Conservation (phyloP, 2,888 invertebrate species). For the Leptopilina drosophilae region DNA sequence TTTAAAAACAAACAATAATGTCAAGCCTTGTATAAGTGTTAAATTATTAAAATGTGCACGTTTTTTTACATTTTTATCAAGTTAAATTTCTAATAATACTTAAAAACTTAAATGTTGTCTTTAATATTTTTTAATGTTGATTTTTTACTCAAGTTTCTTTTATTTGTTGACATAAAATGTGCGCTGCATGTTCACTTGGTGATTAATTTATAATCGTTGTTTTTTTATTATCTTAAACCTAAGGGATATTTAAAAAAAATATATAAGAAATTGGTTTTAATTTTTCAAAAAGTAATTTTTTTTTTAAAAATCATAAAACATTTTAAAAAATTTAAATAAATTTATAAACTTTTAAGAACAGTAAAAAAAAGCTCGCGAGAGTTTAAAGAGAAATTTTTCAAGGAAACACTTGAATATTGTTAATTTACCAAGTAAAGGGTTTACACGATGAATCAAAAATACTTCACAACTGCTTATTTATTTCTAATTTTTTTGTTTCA, state of each 20-base stretch:
- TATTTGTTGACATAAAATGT: constrained; percentile 25
- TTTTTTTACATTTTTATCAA: not conserved
- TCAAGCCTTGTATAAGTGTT: not conserved
- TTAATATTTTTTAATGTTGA: constrained; percentile 26
- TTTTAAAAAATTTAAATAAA: too few relatives aligned
- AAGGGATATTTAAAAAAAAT: not conserved
- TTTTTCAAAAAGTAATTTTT: too few relatives aligned
- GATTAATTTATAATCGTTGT: not conserved
- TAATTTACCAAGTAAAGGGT: constrained; percentile 32
- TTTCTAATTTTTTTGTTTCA: constrained; percentile 4
- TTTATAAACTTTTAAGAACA: too few relatives aligned
- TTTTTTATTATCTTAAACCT: not conserved
- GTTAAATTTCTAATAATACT: not conserved
- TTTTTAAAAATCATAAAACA: too few relatives aligned
- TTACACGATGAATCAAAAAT: not conserved
- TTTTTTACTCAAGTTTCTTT: not conserved
- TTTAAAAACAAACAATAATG: not conserved
- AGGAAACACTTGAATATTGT: not conserved
- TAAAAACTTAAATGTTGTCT: not conserved
- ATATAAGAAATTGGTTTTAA: too few relatives aligned
- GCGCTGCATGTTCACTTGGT: constrained; percentile 18
- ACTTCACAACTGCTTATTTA: constrained; percentile 19
- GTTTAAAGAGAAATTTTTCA: not conserved
- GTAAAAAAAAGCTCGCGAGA: not conserved
- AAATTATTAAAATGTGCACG: not conserved